Evolutionary conservation across 2,797 vertebrate genomes (phyloP), one percentile per base, ranked within the genome.

Genomic region (Diceros bicornis): DNA sequence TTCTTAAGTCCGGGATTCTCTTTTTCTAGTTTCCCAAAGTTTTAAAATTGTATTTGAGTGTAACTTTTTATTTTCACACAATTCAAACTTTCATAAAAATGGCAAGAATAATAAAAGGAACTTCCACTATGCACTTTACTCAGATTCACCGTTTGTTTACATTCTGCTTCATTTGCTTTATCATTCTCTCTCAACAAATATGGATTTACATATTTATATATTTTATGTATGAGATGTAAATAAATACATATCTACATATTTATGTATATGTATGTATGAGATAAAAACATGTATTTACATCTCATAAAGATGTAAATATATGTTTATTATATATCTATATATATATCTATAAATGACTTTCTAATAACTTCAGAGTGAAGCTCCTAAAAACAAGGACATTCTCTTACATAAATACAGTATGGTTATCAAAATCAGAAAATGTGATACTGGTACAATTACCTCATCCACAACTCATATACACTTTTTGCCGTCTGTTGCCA

Each of bases 31-130:
- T 92, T 85, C 27, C 72, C 17, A 59, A 72, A 20, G 29, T 23
- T 77, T 64, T 50, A 62, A 62, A 83, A 66, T 68, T 81, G 18
- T 41, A 41, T 83, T 59, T 88, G 20, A 57, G 9, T 52, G 29
- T 66, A 44, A 50, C 1, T 37, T 62, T 37, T 66, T 81, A 91
- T 75, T 69, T 66, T 29, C 6, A 72, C 78, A 32, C 72, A 71
- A 72, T 66, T 78, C 16, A 89, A 84, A 92, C 20, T 79, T 95
- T 37, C 34, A 89, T 32, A 71, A 89, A 89, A 52, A 52, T 52
- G 50, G 50, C 50, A 52, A 52, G 50, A 52, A 52, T 52, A 52
- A 52, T 52, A 16, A 52, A 52, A 52, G 50, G 50, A 52, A 52
- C 50, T 52, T 52, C 50, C 50, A 52, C 13, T 52, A 4, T 52